Evolutionary conservation across 2,888 invertebrate species (phyloP).

Genomic region (Imbricaverruca yamaguchii): DNA sequence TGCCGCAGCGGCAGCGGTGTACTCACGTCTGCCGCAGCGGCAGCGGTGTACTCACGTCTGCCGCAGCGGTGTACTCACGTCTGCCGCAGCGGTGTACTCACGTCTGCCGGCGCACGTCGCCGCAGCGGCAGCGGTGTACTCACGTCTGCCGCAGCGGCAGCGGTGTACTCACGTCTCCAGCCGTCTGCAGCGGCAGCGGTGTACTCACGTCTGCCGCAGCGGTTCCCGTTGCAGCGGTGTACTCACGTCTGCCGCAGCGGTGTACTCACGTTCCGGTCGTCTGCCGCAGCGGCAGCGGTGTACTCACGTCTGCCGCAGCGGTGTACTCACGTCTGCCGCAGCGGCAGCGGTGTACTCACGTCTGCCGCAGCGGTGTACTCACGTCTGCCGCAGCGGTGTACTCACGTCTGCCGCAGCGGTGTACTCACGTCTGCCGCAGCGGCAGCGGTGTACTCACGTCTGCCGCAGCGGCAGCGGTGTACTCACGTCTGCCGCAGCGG

Average conservation of each 20-base stretch:
- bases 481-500: constrained; percentile 54
- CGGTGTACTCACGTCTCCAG: constrained; percentile 47
- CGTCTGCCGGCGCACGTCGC: constrained; percentile 56
- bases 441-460: constrained; percentile 58
- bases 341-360: constrained; percentile 66
- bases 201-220: constrained; percentile 51
- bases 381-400: constrained; percentile 56
- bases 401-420: constrained; percentile 55
- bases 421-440: constrained; percentile 51
- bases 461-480: constrained; percentile 74
- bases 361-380: no score
- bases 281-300: constrained; percentile 74
- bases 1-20: constrained; percentile 74
- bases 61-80: constrained; percentile 56
- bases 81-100: constrained; percentile 56
- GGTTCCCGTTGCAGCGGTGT: no score
- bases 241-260: constrained; percentile 54
- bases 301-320: constrained; percentile 54
- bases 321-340: constrained; percentile 48
- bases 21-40: constrained; percentile 54
- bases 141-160: constrained; percentile 63
- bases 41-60: constrained; percentile 54
- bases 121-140: no score
- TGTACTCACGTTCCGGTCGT: no score
- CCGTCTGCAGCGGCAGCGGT: no score